phyloP scores from a whole-genome alignment of 2,797 vertebrate genomes.

The Pitangus sulphuratus region DNA sequence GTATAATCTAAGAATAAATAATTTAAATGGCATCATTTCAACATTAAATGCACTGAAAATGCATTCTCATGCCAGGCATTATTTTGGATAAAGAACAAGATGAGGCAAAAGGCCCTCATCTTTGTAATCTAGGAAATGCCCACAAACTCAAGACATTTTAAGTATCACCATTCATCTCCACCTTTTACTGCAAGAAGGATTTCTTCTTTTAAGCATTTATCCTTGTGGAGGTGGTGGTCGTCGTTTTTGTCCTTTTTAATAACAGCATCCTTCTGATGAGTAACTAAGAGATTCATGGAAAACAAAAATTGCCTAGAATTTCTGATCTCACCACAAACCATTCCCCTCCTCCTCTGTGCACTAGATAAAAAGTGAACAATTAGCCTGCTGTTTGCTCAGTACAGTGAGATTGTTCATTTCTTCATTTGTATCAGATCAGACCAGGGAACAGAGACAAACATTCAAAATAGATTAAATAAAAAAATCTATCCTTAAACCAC shows the following conservation, averaged over 20 bases:
- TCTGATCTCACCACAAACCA: constrained; percentile 26
- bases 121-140: not conserved
- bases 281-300: not conserved
- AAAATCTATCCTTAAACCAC: not conserved
- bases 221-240: not conserved
- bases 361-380: constrained; percentile 14
- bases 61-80: not conserved
- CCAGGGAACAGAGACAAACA: not conserved
- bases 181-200: not conserved
- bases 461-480: not conserved
- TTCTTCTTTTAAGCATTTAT: not conserved
- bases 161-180: not conserved
- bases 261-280: not conserved
- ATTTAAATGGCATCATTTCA: not conserved
- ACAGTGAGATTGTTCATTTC: not conserved
- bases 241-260: not conserved
- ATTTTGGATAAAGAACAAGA: not conserved
- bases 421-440: not conserved
- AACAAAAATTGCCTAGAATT: not conserved
- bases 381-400: constrained; percentile 6
- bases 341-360: constrained; percentile 1
- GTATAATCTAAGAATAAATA: not conserved
- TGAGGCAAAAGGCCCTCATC: not conserved
- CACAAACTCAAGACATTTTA: not conserved
- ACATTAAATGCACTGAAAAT: not conserved